Evolutionary conservation across 2,888 invertebrate species (phyloP).

Genomic region (Fragum sueziense): DNA sequence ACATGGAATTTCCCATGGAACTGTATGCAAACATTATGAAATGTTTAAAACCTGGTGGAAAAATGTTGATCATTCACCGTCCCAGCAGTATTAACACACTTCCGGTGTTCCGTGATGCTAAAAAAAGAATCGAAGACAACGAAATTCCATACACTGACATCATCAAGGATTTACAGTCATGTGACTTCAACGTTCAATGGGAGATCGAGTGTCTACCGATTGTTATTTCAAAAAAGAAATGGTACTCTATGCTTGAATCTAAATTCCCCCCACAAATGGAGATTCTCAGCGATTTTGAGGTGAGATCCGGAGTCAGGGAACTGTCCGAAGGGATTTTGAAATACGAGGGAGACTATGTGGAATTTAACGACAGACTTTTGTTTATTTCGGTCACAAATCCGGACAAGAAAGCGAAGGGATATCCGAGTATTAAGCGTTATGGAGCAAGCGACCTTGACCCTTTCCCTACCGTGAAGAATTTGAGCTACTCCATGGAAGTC

Average conservation of each 20-base stretch:
- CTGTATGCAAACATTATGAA: conserved; percentile 72
- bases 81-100: conserved; percentile 76
- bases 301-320: conserved; percentile 76
- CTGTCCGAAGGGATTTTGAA: conserved; percentile 79
- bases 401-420: conserved; percentile 53
- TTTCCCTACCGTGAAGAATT: conserved; percentile 54
- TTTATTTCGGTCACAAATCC: conserved; percentile 76
- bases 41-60: conserved; percentile 70
- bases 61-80: conserved; percentile 77
- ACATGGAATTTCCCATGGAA: conserved; percentile 73
- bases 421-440: conserved; percentile 68
- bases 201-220: conserved; percentile 78
- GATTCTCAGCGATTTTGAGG: conserved; percentile 74
- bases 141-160: conserved; percentile 77
- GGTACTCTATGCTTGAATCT: conserved; percentile 78
- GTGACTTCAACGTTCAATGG: conserved; percentile 78
- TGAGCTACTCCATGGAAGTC: conserved; percentile 68
- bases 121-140: conserved; percentile 70
- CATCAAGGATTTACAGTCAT: conserved; percentile 74
- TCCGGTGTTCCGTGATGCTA: conserved; percentile 77
- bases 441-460: conserved; percentile 59
- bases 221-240: conserved; percentile 75
- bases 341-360: conserved; percentile 77
- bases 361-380: conserved; percentile 78
- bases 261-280: conserved; percentile 79